Evolutionary conservation across 2,888 invertebrate genomes (phyloP), one percentile per base, ranked within the genome.

Genomic region (Teinopalpus imperialis): DNA sequence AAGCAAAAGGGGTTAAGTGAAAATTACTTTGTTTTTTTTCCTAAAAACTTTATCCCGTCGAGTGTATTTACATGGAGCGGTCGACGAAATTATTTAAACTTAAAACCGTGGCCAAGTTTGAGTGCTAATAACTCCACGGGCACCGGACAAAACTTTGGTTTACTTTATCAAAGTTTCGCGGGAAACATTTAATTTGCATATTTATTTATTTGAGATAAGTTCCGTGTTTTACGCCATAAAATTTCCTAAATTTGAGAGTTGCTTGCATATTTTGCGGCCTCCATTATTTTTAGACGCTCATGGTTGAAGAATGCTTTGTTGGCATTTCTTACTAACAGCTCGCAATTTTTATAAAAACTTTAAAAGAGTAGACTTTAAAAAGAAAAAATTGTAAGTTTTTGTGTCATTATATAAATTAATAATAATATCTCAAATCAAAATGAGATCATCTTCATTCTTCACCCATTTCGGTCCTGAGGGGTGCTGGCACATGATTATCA

Each of bases 61-160:
- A 72, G 69, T 71, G 57, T 78, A 72, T 79, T 80, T 76, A 72
- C 74, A 66, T 68, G 66, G 65, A 71, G 72, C 65, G 73, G 69
- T 67, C 66, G 56, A 62, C 63, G 59, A 72, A 77, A 78, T 77
- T 78, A 77, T 79, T 74, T 68, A 73, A 73, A 73, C 66, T 71
- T 63, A 61, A 70, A 68, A 71, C 68, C 65, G 61, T 64, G 67
- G 62, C 54, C 59, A 80, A 80, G 64, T 79, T 76, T 56, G 44
- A 59, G 63, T 59, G 66, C 66, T 71, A 77, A 76, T 75, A 77
- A 75, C 70, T 68, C 66, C 61, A 30, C 51, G 43, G 63, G 54
- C 49, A 41, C 49, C 51, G 57, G 52, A 59, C 56, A 53, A 54
- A 64, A 66, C 59, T 64, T 62, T 36, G 49, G 53, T 56, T 60